Evolutionary conservation across 1,140 invertebrate species (phyloP), one percentile per base, ranked within the genome.

Genomic region (Drosophila busckii): DNA sequence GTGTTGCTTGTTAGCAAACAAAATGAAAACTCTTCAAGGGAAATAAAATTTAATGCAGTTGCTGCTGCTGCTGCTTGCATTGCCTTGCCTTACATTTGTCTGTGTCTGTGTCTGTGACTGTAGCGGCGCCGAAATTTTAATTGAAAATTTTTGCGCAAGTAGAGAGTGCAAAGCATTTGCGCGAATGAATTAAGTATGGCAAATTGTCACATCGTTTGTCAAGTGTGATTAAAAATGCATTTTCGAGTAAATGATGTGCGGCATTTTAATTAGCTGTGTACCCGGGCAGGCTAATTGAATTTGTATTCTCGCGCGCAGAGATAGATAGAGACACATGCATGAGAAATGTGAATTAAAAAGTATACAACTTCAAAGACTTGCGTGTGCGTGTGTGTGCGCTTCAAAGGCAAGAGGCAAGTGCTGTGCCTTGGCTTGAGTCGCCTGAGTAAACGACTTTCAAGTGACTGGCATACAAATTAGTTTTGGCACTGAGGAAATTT

Each of bases 171-270:
- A 25, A 40, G n/a, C 34, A 25, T n/a, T 26, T 29, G 15, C 9
- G n/a, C 16, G 8, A 16, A 20, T n/a, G 19, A 15, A 17, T 16
- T 55, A 46, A 17, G 17, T 56, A 44, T 44, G 28, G 44, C 29
- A 52, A 78, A 59, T 55, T 63, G 42, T 71, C 62, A 52, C 55
- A 71, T 50, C 7, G 52, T 62, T 62, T 70, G 54, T 42, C 44
- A 48, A 78, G 50, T 76, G 70, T 70, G 56, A 67, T 78, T 78
- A 71, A 70, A 73, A 78, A 68, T 78, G 73, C 73, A 80, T 64
- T 61, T 50, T 19, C 54, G 31, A 82, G 75, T 69, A 82, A 78
- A 82, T 65, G 64, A 61, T 73, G 63, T 65, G 68, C 54, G 42
- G 64, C 75, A 80, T 78, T 78, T 80, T 78, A 78, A 78, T 78